Base-by-base conservation (phyloP, 2,888 invertebrate genomes). In the Amblyjoppa proteus region DNA sequence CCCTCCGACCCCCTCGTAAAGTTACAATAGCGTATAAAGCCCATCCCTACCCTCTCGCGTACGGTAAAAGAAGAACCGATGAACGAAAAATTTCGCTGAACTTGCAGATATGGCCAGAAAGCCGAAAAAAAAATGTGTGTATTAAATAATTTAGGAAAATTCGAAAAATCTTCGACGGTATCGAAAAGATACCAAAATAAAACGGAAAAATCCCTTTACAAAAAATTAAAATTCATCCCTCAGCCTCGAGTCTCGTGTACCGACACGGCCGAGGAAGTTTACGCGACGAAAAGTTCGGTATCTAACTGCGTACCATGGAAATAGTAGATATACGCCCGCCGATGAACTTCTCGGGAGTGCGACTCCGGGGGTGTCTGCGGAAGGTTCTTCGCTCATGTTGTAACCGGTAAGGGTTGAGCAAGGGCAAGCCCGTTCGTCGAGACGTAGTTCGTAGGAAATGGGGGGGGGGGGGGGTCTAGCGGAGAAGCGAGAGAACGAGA, bases 11-110 rank as follows among this genome's bases (percentile, higher is more conserved):
- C 69, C 56, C 74, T 85, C 81, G 75, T 85, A 76, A 85, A 85
- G 76, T 82, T 82, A 76, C 82, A 82, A 80, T 71, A 68, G 79
- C 70, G 78, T 79, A 53, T 81, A 78, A 71, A 77, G 56, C 74
- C 70, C 51, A 20, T 28, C 75, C 31, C 56, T 49, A 70, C 38
- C 20, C 64, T 31, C 64, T 31, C 64, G 31, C 34, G 64, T 34
- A 34, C 31, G 16, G 38, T 31, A 61, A 61, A 70, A 34, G 38
- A 64, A 31, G 31, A 64, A 34, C 25, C 7, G 31, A 64, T n/a
- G 64, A 64, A 64, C 5, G 25, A n/a, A 31, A 16, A 16, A 64
- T 64, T 64, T 64, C 34, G 34, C 64, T 28, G 16, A 16, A 34
- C n/a, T n/a, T 34, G 31, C 34, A 34, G 31, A n/a, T 64, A 13